Base-by-base conservation (phyloP, 2,888 invertebrate genomes). In the Choristoneura rosaceana region DNA sequence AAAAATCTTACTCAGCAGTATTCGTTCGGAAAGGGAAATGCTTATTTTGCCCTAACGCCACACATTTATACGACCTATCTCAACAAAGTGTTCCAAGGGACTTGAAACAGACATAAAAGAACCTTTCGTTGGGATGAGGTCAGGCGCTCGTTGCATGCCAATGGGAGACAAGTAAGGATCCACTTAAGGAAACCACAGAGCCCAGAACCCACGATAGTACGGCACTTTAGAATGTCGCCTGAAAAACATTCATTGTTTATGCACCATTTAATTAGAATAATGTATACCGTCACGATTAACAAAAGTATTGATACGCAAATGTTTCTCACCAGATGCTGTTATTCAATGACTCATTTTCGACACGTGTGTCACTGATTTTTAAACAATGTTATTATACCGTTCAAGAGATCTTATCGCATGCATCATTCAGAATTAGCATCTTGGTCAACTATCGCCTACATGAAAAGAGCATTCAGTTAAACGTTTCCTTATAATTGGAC, bases 51-150 rank as follows among this genome's bases (percentile, higher is more conserved):
- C 68, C 68, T 73, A 67, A 63, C 68, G 25, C 41, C 59, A 64
- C 59, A 59, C 68, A 59, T 73, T 73, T 73, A 64, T 73, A 73
- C 68, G 73, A 73, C 69, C 73, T 64, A 64, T 73, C 68, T 64
- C 69, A 69, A 69, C 73, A 52, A 68, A 66, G 71, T 63, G 67
- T 38, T 60, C 63, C 58, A 15, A 73, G 43, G 59, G 68, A 43
- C 61, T 65, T 25, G 52, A 60, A 68, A 69, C 64, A 69, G 68
- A 43, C 59, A 52, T 73, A 69, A 73, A 69, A 64, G 52, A 25
- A 25, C 67, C 62, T 70, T 63, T 67, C 62, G 62, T 59, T 14
- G 71, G 68, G 45, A 52, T 43, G 62, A 41, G 66, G 47, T 17
- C 64, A 43, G 25, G 14, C 67, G 62, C 34, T 50, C 58, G 25